phyloP scores from a whole-genome alignment of 2,113 vertebrate species.

The Cryptotis parvus region DNA sequence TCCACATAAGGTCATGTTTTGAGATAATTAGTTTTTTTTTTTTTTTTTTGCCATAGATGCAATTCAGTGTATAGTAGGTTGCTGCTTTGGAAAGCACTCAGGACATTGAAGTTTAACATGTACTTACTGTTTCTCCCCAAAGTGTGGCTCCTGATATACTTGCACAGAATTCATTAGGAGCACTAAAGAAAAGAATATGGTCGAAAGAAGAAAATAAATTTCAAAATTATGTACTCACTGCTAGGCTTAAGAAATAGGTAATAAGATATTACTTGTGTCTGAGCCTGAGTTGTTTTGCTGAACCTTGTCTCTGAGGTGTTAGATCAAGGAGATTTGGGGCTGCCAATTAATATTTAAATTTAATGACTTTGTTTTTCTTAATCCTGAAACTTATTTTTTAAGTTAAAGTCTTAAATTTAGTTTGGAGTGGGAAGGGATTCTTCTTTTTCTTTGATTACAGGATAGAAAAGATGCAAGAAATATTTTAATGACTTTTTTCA shows the following conservation, averaged over 20 bases:
- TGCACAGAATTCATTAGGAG: background rate
- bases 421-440: background rate
- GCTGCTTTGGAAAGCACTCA: background rate
- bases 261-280: background rate
- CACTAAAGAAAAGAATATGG: background rate
- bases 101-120: background rate
- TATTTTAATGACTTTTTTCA: conserved; percentile 18
- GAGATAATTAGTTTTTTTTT: no score
- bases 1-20: background rate
- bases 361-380: background rate
- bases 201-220: conserved; percentile 18
- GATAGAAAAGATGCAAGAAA: conserved; percentile 23
- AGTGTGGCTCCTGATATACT: background rate
- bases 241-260: background rate
- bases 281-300: background rate
- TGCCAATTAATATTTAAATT: conserved; percentile 19
- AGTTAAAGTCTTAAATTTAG: conserved; percentile 49
- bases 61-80: background rate
- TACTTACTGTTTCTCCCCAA: background rate
- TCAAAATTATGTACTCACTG: background rate
- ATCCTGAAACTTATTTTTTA: background rate
- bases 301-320: background rate
- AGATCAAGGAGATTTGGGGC: background rate
- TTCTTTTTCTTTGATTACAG: background rate
- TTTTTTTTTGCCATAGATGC: background rate